These are phyloP conservation scores for Drosophila recens DNA, from an alignment of 2,888 invertebrate genomes.

Conservation along the genomic window DNA sequence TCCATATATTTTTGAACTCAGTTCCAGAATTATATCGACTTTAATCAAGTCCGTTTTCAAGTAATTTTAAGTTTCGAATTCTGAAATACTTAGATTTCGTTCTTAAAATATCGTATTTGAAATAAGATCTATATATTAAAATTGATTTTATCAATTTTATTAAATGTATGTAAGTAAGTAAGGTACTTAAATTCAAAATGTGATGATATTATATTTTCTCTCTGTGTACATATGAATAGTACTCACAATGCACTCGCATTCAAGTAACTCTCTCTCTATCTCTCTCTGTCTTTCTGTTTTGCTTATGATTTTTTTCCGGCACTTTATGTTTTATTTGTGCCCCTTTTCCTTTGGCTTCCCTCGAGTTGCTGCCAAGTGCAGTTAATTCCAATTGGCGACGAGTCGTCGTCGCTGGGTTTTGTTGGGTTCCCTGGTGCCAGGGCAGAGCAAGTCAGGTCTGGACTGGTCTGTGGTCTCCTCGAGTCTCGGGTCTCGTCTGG, in stretches of 20 bases:
- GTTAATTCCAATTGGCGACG: conserved; percentile 78
- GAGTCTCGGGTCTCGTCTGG: neutral
- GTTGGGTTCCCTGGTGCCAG: conserved; percentile 22
- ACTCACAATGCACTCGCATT: conserved; percentile 32
- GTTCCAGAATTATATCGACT: no score
- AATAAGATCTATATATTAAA: no score
- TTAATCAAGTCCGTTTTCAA: no score
- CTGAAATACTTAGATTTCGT: no score
- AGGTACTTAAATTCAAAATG: no score
- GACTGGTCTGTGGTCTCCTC: neutral
- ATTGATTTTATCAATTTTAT: no score
- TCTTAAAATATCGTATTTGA: no score
- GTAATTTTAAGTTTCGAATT: no score
- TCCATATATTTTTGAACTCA: no score
- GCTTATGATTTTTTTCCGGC: conserved; percentile 75
- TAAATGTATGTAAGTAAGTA: no score
- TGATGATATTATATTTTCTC: no score
- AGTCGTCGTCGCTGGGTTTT: conserved; percentile 61
- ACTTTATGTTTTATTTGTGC: conserved; percentile 44
- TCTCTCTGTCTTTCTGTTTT: conserved; percentile 34
- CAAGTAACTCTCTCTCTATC: conserved; percentile 7
- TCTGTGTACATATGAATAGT: neutral
- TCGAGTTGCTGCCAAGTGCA: conserved; percentile 66
- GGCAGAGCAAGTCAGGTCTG: neutral
- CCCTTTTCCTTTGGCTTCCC: conserved; percentile 2